Base-by-base conservation (phyloP, 2,888 invertebrate genomes). In the Drosophila robusta region DNA sequence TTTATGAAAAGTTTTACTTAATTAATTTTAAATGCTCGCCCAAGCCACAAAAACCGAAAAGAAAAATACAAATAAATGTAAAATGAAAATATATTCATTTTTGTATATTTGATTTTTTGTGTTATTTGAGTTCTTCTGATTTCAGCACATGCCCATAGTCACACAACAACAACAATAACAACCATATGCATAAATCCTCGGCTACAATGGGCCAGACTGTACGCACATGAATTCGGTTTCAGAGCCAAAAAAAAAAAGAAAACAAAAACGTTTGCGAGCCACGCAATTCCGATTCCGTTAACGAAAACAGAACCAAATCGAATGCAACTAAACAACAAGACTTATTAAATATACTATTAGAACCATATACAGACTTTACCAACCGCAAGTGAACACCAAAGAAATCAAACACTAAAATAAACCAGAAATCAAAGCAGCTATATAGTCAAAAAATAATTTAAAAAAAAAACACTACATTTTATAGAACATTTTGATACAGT, bases 1-100 rank as follows among this genome's bases (percentile, higher is more conserved):
- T 72, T 80, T 82, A 78, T 75, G 70, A 78, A 79, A 56, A 65
- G 58, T 81, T 87, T 81, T 89, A 74, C 75, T 72, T 81, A 70
- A 80, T 80, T 83, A 81, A 75, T 80, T 83, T 85, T 74, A 67
- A 72, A 75, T 56, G 47, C 70, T 66, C 64, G 68, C 24, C 44
- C 75, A 78, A 85, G 82, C 65, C 51, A 56, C 70, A 75, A 75
- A 68, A 70, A 70, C 63, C 49, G 49, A 69, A 70, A 70, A 66
- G 49, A 72, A 70, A 74, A 74, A 64, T 41, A 76, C 61, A 75
- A 76, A 58, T 79, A 79, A 86, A 80, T 78, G 72, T 74, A 79
- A 73, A 57, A 67, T 71, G 69, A 85, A 79, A 70, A 75, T 70
- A 44, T 62, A 57, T 50, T 49, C 29, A 9, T 12, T 58, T 58